These are phyloP conservation scores for Amphiprion clarkii DNA, from an alignment of 2,797 vertebrate species.

Conservation along the genomic window DNA sequence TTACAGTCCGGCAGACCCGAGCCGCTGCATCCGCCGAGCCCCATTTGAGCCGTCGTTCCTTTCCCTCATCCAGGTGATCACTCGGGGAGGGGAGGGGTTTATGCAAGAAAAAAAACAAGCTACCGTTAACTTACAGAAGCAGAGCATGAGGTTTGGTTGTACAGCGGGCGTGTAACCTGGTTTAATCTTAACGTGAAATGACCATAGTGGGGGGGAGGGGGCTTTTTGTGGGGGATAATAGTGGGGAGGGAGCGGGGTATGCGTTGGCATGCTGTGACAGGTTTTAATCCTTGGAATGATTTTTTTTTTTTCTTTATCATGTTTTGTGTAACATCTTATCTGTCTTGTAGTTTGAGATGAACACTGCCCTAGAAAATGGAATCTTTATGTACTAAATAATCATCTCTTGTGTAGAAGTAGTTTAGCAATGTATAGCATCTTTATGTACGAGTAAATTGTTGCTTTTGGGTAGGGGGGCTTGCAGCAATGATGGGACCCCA, in stretches of 20 bases:
- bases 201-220: conserved; percentile 47
- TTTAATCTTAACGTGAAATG: conserved; percentile 70
- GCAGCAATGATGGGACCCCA: conserved; percentile 67
- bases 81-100: conserved; percentile 19
- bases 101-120: conserved; percentile 44
- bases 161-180: conserved; percentile 83
- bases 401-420: conserved; percentile 84
- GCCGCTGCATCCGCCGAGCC: conserved; percentile 65
- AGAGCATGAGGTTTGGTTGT: conserved; percentile 88
- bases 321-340: conserved; percentile 83
- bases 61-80: conserved; percentile 51
- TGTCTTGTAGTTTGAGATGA: conserved; percentile 85
- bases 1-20: conserved; percentile 52
- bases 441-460: conserved; percentile 93
- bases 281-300: conserved; percentile 81
- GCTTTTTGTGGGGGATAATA: conserved; percentile 54
- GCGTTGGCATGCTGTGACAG: conserved; percentile 82
- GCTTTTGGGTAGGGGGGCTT: conserved; percentile 75
- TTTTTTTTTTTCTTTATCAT: conserved; percentile 79
- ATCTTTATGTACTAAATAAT: conserved; percentile 82
- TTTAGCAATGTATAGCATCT: conserved; percentile 86
- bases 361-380: conserved; percentile 86
- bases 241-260: conserved; percentile 56
- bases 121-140: conserved; percentile 63
- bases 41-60: conserved; percentile 40